Evolutionary conservation across 2,888 invertebrate genomes (phyloP).

Genomic region (Atethmia centrago): DNA sequence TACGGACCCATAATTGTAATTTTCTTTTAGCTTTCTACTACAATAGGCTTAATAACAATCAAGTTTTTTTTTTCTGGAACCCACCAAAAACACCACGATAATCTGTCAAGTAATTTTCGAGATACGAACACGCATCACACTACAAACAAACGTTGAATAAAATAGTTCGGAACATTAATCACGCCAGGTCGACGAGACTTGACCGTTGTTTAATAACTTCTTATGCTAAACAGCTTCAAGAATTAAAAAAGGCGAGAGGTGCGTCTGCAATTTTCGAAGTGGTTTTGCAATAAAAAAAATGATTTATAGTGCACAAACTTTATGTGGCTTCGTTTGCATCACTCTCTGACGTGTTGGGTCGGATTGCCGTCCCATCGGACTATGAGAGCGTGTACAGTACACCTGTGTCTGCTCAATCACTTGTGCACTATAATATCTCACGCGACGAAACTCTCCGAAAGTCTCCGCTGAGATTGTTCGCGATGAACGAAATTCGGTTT

Average conservation of each 20-base stretch:
- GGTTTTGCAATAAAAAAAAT: slow-evolving; percentile 26
- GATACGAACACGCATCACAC: background rate
- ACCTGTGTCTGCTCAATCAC: too few species aligned
- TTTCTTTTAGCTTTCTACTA: background rate
- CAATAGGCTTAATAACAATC: background rate
- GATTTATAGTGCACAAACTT: slow-evolving; percentile 25
- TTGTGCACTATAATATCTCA: too few species aligned
- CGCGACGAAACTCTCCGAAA: too few species aligned
- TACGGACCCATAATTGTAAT: background rate
- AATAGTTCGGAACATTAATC: slow-evolving; percentile 30
- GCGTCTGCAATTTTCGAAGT: slow-evolving; percentile 29
- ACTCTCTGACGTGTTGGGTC: background rate
- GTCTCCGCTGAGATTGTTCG: too few species aligned
- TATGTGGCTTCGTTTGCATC: slow-evolving; percentile 4
- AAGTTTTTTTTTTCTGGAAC: background rate
- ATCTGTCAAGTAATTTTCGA: slow-evolving; percentile 12
- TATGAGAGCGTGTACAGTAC: too few species aligned
- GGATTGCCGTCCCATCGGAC: too few species aligned
- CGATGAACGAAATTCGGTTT: too few species aligned
- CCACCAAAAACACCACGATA: background rate
- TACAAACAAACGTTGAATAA: slow-evolving; percentile 12
- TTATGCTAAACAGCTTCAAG: slow-evolving; percentile 37
- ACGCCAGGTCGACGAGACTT: slow-evolving; percentile 13
- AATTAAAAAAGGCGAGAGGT: slow-evolving; percentile 35
- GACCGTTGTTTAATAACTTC: slow-evolving; percentile 24